These are phyloP conservation scores for Calameuta pallipes DNA, from an alignment of 2,888 invertebrate species.

Conservation along the genomic window DNA sequence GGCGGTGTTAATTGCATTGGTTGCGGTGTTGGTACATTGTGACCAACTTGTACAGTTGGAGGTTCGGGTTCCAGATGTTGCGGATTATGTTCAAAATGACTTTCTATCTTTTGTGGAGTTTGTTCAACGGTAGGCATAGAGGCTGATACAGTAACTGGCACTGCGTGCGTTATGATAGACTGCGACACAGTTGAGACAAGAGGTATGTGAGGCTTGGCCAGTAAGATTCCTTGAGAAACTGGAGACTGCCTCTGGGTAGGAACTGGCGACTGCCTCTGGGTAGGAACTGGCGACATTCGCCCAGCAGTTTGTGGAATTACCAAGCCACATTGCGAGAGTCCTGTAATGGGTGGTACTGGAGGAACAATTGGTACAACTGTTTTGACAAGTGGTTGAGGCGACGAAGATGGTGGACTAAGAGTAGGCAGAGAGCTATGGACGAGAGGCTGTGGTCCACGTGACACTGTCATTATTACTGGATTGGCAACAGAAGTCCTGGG, in stretches of 20 bases:
- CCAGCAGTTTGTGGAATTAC: conserved; percentile 27
- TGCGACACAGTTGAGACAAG: conserved; percentile 48
- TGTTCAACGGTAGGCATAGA: conserved; percentile 2
- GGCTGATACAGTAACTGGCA: conserved; percentile 9
- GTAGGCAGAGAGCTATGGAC: conserved; percentile 46
- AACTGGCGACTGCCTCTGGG: conserved; percentile 29
- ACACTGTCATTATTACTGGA: conserved; percentile 66
- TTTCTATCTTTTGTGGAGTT: not conserved
- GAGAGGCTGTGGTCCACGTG: conserved; percentile 38
- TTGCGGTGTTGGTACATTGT: conserved; percentile 34
- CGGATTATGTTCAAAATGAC: not conserved
- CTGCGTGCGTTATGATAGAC: conserved; percentile 44
- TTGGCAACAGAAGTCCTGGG: conserved; percentile 68
- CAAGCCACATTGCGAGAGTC: conserved; percentile 33
- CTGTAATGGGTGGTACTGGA: conserved; percentile 13
- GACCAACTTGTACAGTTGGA: conserved; percentile 9
- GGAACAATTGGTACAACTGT: conserved; percentile 51
- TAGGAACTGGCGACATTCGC: conserved; percentile 22
- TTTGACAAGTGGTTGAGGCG: conserved; percentile 52
- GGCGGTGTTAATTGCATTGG: conserved; percentile 47
- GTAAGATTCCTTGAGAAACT: conserved; percentile 38
- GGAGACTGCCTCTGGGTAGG: conserved; percentile 33
- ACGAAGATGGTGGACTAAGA: conserved; percentile 36
- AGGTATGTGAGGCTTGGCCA: conserved; percentile 46
- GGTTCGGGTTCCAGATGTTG: not conserved